These are phyloP conservation scores for Melanotaenia trifasciata DNA, from an alignment of 2,797 vertebrate genomes.

Conservation along the genomic window DNA sequence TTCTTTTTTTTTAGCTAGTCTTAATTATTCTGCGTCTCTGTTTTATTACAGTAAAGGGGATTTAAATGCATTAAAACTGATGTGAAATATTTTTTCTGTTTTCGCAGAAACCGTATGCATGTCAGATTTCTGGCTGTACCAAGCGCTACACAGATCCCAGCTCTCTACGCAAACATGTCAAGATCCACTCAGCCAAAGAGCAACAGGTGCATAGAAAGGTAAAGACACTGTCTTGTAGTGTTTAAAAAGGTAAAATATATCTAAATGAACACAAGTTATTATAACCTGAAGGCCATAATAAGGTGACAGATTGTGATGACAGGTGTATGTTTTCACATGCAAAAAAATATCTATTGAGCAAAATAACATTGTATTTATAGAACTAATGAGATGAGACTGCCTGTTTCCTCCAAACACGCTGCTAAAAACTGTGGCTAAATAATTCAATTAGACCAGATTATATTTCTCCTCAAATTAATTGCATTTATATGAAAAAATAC, in stretches of 20 bases:
- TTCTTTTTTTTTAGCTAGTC: not conserved
- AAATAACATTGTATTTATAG: not conserved
- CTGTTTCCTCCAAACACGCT: not conserved
- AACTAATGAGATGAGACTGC: not conserved
- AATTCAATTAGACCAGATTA: not conserved
- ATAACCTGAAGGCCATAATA: not conserved
- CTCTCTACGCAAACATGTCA: constrained; percentile 98
- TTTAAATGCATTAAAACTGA: constrained; percentile 10
- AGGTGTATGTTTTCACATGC: not conserved
- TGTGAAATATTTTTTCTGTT: constrained; percentile 5
- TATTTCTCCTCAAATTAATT: not conserved
- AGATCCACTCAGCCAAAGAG: constrained; percentile 97
- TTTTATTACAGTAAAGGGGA: not conserved
- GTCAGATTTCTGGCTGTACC: constrained; percentile 97
- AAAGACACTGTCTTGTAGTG: constrained; percentile 66
- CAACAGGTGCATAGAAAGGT: constrained; percentile 98
- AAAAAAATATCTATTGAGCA: not conserved
- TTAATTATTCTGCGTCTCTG: not conserved
- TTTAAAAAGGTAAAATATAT: not conserved
- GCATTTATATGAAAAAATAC: too few species aligned
- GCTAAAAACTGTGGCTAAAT: not conserved
- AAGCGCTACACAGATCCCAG: constrained; percentile 99
- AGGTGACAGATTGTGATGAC: not conserved
- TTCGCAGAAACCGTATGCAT: constrained; percentile 95
- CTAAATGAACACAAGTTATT: not conserved